Evolutionary conservation across 1,140 invertebrate species (phyloP).

Genomic region (Hypsibius dujardini): DNA sequence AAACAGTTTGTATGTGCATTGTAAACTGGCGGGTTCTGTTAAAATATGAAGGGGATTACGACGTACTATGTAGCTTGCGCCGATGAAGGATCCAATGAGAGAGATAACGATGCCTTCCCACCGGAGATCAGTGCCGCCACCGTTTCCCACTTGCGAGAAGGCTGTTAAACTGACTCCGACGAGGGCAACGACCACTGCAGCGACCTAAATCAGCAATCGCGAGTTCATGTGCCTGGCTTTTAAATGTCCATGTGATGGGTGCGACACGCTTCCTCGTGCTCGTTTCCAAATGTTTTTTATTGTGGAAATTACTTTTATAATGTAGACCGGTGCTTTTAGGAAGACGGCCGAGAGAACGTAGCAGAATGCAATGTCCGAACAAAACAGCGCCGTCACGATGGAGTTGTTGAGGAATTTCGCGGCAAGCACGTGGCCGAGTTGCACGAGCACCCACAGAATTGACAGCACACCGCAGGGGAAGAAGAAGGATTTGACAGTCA

Average conservation of each 20-base stretch:
- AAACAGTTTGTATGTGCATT: no score
- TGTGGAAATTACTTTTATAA: not conserved
- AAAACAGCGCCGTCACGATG: not conserved
- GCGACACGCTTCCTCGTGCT: no score
- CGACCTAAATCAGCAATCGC: not conserved
- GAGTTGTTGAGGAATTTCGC: slow-evolving; percentile 10
- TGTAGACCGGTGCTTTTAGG: not conserved
- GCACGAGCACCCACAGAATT: not conserved
- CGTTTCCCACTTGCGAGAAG: not conserved
- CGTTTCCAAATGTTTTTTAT: not conserved
- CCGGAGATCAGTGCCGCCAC: not conserved
- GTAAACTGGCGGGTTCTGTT: no score
- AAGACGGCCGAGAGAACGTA: not conserved
- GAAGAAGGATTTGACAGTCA: not conserved
- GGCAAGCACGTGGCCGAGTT: not conserved
- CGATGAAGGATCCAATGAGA: not conserved
- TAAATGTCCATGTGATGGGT: no score
- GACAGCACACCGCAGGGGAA: not conserved
- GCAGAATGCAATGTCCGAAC: not conserved
- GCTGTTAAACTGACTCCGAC: not conserved
- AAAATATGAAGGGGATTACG: no score
- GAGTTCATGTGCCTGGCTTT: not conserved
- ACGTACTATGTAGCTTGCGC: not conserved
- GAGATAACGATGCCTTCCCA: slow-evolving; percentile 12
- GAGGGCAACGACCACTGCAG: not conserved